Evolutionary conservation across 2,888 invertebrate species (phyloP).

Genomic region (Volucella zonaria): DNA sequence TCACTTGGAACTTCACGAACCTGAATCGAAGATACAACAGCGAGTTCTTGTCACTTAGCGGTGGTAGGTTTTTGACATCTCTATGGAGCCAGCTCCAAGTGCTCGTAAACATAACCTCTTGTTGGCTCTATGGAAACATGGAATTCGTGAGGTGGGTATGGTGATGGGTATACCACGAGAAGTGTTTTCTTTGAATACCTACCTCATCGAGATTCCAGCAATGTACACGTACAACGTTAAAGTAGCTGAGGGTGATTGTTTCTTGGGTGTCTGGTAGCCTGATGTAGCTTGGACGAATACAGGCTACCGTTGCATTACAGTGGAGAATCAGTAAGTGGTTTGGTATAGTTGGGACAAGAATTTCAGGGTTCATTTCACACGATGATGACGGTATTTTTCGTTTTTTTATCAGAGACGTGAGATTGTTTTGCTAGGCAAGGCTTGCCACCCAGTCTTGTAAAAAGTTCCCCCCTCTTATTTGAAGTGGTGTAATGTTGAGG

Average conservation of each 20-base stretch:
- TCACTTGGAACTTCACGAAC: slow-evolving; percentile 49
- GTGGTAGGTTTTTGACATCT: slow-evolving; percentile 61
- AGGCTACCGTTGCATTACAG: slow-evolving; percentile 61
- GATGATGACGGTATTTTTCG: not conserved
- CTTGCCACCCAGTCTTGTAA: slow-evolving; percentile 29
- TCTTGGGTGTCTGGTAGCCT: slow-evolving; percentile 56
- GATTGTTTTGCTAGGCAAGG: slow-evolving; percentile 36
- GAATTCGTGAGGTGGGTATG: slow-evolving; percentile 63
- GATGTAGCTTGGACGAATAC: slow-evolving; percentile 20
- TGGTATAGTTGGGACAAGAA: slow-evolving; percentile 44
- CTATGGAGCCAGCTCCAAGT: slow-evolving; percentile 46
- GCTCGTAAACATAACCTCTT: slow-evolving; percentile 14
- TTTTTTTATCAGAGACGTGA: slow-evolving; percentile 18
- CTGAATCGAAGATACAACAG: slow-evolving; percentile 29
- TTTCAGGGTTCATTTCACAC: slow-evolving; percentile 68
- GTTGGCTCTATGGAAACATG: slow-evolving; percentile 45
- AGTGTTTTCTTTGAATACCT: slow-evolving; percentile 59
- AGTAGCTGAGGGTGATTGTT: slow-evolving; percentile 60
- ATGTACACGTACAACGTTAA: not conserved
- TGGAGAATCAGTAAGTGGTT: slow-evolving; percentile 31
- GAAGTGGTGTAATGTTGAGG: slow-evolving; percentile 43
- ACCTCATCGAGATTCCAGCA: slow-evolving; percentile 65
- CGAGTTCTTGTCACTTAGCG: slow-evolving; percentile 60
- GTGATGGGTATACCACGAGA: slow-evolving; percentile 44
- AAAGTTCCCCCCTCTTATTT: slow-evolving; percentile 6